These are phyloP conservation scores for Myripristis jacobus DNA, from an alignment of 2,797 vertebrate genomes.

Conservation along the genomic window DNA sequence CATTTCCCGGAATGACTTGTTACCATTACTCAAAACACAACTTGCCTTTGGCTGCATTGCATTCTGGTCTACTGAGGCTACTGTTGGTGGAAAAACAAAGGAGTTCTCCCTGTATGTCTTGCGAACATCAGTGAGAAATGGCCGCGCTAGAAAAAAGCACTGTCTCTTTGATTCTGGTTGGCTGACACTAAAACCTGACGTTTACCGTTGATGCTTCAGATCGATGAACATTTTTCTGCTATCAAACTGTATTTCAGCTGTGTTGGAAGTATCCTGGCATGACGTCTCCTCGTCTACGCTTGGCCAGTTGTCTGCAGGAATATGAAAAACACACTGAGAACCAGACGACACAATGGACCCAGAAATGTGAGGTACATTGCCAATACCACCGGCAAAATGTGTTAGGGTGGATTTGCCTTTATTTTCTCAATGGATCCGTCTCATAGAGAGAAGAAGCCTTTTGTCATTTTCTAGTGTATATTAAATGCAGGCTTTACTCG, in stretches of 20 bases:
- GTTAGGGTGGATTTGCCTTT: constrained; percentile 2
- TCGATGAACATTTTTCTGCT: not conserved
- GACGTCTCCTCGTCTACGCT: no score
- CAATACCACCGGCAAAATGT: not conserved
- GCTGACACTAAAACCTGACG: constrained; percentile 10
- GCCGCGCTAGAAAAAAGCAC: not conserved
- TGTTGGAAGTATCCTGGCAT: no score
- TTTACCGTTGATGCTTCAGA: constrained; percentile 6
- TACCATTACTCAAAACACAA: no score
- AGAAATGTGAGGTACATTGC: not conserved
- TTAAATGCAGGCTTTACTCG: constrained; percentile 11
- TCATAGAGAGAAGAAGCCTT: constrained; percentile 14
- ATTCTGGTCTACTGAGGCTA: no score
- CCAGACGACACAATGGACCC: not conserved
- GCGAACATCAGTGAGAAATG: not conserved
- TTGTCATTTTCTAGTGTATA: constrained; percentile 8
- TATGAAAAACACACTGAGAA: no score
- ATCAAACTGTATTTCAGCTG: not conserved
- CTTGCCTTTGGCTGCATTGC: no score
- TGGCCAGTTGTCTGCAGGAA: no score
- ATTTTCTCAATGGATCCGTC: constrained; percentile 1
- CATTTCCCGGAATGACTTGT: no score
- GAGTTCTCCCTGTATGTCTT: not conserved
- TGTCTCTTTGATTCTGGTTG: not conserved
- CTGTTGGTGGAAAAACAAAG: no score